Conservation (phyloP, 2,113 vertebrate species). For the Melospiza melodia region DNA sequence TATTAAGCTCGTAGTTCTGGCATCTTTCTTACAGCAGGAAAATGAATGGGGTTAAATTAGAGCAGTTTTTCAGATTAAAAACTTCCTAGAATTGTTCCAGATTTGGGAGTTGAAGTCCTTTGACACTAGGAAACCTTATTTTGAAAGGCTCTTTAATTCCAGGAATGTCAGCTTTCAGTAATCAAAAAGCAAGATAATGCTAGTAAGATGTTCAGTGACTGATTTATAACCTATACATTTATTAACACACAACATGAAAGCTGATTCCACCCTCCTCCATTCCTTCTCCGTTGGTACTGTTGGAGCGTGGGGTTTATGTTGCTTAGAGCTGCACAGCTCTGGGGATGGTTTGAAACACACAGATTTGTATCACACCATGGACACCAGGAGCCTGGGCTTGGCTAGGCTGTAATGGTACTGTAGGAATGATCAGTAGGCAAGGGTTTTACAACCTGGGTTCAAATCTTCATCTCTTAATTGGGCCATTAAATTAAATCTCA, state of each 20-base stretch:
- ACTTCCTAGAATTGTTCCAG: background rate
- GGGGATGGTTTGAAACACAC: background rate
- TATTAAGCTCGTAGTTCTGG: background rate
- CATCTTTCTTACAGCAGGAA: background rate
- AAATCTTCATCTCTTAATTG: background rate
- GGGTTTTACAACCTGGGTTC: background rate
- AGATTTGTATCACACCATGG: background rate
- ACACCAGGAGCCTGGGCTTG: background rate
- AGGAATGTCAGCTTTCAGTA: background rate
- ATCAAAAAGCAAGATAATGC: background rate
- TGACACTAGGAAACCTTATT: background rate
- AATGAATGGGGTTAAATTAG: background rate
- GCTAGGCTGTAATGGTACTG: background rate
- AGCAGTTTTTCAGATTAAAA: background rate
- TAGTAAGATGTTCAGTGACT: background rate
- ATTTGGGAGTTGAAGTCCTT: background rate
- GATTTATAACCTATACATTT: background rate
- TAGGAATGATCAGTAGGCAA: accelerated
- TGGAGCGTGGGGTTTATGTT: background rate
- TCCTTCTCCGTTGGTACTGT: accelerated
- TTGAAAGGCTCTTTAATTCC: background rate
- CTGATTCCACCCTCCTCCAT: background rate
- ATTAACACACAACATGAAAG: background rate
- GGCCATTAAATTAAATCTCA: background rate
- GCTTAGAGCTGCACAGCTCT: background rate